Base-by-base conservation (phyloP, 2,797 vertebrate genomes). In the Sylvilagus floridanus region DNA sequence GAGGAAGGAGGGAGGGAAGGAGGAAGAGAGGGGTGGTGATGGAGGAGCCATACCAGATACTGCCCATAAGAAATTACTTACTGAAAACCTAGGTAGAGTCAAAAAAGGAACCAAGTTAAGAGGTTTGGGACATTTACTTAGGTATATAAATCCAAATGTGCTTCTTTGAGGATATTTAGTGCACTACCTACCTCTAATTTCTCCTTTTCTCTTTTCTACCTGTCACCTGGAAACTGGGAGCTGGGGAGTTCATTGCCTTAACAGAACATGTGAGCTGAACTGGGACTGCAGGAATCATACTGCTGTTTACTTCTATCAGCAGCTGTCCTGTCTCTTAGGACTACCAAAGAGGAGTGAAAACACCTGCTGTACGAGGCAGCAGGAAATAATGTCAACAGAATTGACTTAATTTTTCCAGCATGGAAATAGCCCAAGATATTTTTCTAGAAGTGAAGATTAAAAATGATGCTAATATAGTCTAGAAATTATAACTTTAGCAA, bases 401-500 rank as follows among this genome's bases (percentile, higher is more conserved):
- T 69, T 22, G 5, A 82, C 37, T 86, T 83, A 76, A 32, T 75
- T 94, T 95, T 93, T 77, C 73, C 85, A 93, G 47, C 47, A 82
- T 22, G 42, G 57, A 96, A 93, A 95, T 26, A 85, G 65, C 52
- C 26, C 72, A 50, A 71, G 24, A 52, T 78, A 68, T 91, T 81
- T 87, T 89, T 35, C 57, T 84, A 60, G 86, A 93, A 94, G 35
- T 60, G 50, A 92, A 94, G 62, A 85, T 90, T 76, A 4, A 92
- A 95, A 94, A 94, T 68, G 28, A 84, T 62, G n/a, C 79, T 78
- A 84, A 81, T 63, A 22, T 83, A 79, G 60, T 75, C 90, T 68
- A 63, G 30, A 94, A 90, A 96, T 63, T 87, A 62, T 83, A 96
- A 72, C 47, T 72, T 95, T 68, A 82, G 60, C 62, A 81, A 87